These are phyloP conservation scores for Apomyelois bistriatella DNA, from an alignment of 2,888 invertebrate genomes.

Conservation along the genomic window DNA sequence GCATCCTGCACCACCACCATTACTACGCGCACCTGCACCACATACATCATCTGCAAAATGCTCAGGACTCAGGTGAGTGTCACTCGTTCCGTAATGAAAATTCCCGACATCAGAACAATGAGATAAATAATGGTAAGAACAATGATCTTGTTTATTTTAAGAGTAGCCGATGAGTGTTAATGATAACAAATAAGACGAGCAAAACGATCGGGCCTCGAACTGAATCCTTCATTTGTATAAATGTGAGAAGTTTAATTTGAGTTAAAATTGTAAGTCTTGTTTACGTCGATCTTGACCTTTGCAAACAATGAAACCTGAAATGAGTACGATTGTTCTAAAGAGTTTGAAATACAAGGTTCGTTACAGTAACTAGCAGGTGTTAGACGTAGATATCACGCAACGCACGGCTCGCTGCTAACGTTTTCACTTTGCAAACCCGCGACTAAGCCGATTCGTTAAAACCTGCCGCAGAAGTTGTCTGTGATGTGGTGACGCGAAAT, in stretches of 20 bases:
- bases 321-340: slow-evolving; percentile 40
- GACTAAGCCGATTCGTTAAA: slow-evolving; percentile 47
- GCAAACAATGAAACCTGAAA: slow-evolving; percentile 45
- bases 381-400: slow-evolving; percentile 60
- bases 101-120: slow-evolving; percentile 38
- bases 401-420: slow-evolving; percentile 41
- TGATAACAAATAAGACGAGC: slow-evolving; percentile 56
- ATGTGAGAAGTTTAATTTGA: slow-evolving; percentile 36
- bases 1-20: slow-evolving; percentile 87
- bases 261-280: slow-evolving; percentile 31
- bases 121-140: slow-evolving; percentile 43
- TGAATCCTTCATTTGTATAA: slow-evolving; percentile 38
- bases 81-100: not conserved
- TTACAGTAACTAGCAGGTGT: slow-evolving; percentile 56
- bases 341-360: slow-evolving; percentile 50
- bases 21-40: slow-evolving; percentile 87
- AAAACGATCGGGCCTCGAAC: slow-evolving; percentile 33
- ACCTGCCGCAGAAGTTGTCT: slow-evolving; percentile 41
- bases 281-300: slow-evolving; percentile 61
- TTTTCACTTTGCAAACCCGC: slow-evolving; percentile 61
- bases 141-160: slow-evolving; percentile 62
- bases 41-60: slow-evolving; percentile 84
- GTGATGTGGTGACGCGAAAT: slow-evolving; percentile 38
- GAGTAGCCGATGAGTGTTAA: slow-evolving; percentile 54
- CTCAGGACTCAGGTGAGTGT: slow-evolving; percentile 81